Conservation (phyloP, 2,888 invertebrate genomes). For the Phortica magna region DNA sequence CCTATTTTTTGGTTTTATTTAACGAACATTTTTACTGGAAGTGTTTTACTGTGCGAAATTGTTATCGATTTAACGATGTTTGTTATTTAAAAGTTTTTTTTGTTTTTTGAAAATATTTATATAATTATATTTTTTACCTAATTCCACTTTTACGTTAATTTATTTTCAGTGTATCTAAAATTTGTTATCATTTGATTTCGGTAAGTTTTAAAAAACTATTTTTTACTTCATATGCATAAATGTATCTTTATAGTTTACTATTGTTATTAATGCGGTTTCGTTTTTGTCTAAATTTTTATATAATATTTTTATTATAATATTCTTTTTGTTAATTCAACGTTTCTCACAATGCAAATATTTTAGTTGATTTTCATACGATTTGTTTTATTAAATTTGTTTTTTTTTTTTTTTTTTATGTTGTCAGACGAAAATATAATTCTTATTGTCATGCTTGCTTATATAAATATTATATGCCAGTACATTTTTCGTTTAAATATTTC, state of each 20-base stretch:
- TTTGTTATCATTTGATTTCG: conserved; percentile 16
- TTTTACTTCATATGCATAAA: conserved; percentile 14
- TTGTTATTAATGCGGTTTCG: not conserved
- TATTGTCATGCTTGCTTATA: conserved; percentile 34
- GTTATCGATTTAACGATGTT: conserved; percentile 57
- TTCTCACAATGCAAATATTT: conserved; percentile 1
- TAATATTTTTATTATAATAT: not conserved
- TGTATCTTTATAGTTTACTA: not conserved
- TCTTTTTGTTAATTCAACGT: not conserved
- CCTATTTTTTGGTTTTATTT: conserved; percentile 41
- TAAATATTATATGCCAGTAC: conserved; percentile 30
- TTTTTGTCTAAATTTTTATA: not conserved
- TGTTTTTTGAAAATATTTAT: conserved; percentile 41
- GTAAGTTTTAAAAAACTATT: conserved; percentile 25
- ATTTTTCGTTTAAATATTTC: conserved; percentile 26
- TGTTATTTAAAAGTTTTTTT: conserved; percentile 46
- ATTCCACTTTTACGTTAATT: conserved; percentile 36
- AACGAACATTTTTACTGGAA: conserved; percentile 63
- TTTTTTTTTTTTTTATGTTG: not conserved
- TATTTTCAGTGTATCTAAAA: conserved; percentile 29
- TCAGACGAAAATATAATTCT: conserved; percentile 31
- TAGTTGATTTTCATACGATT: conserved; percentile 6
- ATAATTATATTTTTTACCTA: conserved; percentile 39
- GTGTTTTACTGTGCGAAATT: conserved; percentile 76
- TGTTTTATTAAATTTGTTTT: not conserved